Evolutionary conservation across 2,797 vertebrate genomes (phyloP), one percentile per base, ranked within the genome.

Genomic region (Lepilemur septentrionalis): DNA sequence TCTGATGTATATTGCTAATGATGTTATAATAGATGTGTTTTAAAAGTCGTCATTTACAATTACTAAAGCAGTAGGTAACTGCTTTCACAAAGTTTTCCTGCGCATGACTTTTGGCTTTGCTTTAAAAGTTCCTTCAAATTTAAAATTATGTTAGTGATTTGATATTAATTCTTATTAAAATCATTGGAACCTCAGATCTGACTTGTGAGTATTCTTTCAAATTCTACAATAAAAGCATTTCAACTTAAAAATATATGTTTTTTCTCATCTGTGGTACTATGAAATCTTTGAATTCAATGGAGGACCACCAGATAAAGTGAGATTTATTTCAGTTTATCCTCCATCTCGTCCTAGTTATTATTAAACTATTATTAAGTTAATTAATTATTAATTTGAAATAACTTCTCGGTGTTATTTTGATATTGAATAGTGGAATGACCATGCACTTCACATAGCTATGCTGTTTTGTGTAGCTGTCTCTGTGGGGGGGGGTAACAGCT

Each of bases 131-230:
- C 48, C 35, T 97, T 96, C 46, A 79, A 55, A 67, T 95, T 79
- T 69, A 88, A 96, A 83, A 79, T 81, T 70, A 22, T 41, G 35
- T 73, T 65, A 57, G 35, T 52, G 38, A 65, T n/a, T 96, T 90
- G n/a, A 30, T 93, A 9, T 82, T 85, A 80, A 91, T 83, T 78
- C 41, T 81, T 72, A 38, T 89, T 84, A 93, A 30, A 93, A 30
- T 82, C 63, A n/a, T 46, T 43, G 59, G 20, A 76, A 6, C n/a
- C 8, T 55, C 57, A 52, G 32, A 6, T 88, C 69, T 65, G 38
- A 65, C 75, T 75, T 59, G 52, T 85, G 50, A 76, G 50, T 75
- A 13, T 59, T 41, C 52, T 81, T 92, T 95, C 90, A 85, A 23
- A 61, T 89, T 81, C 32, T 89, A 18, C 4, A 85, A 7, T 72